Percentiles rank a stretch among this genome's conserved stretches.
phyloP scores from a whole-genome alignment of 2,113 vertebrate species.

The Lontra canadensis region DNA sequence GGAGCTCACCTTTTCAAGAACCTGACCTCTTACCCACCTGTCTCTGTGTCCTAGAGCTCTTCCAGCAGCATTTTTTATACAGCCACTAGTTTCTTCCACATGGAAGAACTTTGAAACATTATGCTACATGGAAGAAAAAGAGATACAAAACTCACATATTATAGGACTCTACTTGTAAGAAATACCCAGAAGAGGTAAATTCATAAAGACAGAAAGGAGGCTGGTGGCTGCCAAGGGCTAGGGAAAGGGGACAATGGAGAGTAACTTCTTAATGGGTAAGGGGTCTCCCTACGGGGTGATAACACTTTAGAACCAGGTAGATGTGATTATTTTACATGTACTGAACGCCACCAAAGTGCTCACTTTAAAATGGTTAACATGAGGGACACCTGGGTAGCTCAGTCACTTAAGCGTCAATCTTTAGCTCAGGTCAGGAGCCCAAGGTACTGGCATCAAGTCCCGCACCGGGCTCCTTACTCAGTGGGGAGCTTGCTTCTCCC shows the following conservation, averaged over 20 bases:
- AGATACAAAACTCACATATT: not conserved
- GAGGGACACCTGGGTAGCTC: not conserved
- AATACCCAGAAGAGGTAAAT: conserved; percentile 13
- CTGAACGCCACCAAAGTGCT: not conserved
- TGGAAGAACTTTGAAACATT: not conserved
- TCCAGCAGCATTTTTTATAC: not conserved
- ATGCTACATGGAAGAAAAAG: not conserved
- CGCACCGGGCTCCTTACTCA: not conserved
- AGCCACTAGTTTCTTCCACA: not conserved
- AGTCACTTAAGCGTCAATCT: not conserved
- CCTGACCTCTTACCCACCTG: not conserved
- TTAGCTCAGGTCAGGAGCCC: not conserved
- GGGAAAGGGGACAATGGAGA: not conserved
- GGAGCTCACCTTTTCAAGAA: not conserved
- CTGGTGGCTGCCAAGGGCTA: not conserved
- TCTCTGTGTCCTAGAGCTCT: not conserved
- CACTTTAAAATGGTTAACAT: conserved; percentile 34
- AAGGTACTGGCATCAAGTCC: not conserved
- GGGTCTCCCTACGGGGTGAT: not conserved
- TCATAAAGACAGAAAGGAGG: not conserved
- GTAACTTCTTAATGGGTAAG: not conserved
- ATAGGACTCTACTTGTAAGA: not conserved
- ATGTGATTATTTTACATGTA: not conserved
- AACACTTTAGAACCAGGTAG: not conserved
- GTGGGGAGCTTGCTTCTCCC: not conserved